A percentile compares a stretch with the other conserved stretches of the same genome.
phyloP scores from a whole-genome alignment of 1,140 invertebrate genomes.

The Bombus impatiens region DNA sequence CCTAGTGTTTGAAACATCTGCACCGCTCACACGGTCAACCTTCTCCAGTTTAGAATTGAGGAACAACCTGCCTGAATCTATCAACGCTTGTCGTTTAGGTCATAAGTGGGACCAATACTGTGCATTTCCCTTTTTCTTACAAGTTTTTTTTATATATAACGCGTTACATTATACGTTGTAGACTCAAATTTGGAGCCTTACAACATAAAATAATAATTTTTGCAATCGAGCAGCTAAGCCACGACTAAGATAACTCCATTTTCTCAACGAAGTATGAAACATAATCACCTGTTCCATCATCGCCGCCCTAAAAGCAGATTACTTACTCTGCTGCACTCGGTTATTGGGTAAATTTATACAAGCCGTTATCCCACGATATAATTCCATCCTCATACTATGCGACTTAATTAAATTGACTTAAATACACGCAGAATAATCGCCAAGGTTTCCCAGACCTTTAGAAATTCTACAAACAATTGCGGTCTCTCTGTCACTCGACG shows the following conservation, averaged over 20 bases:
- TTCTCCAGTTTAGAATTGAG: too few species aligned
- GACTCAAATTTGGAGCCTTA: neutral
- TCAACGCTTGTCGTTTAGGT: neutral
- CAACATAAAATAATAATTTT: neutral
- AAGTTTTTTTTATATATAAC: neutral
- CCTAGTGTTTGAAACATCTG: neutral
- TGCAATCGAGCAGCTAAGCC: neutral
- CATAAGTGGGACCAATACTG: neutral
- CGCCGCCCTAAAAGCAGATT: neutral
- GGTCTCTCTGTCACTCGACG: neutral
- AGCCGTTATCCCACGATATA: neutral
- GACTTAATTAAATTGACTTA: neutral
- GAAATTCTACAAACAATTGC: too few species aligned
- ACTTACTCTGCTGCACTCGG: neutral
- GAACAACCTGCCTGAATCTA: neutral
- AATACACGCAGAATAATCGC: neutral
- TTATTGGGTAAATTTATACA: conserved; percentile 8
- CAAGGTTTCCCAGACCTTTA: neutral
- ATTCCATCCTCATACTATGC: neutral
- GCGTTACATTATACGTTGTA: neutral
- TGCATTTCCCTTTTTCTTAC: neutral
- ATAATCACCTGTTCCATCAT: neutral
- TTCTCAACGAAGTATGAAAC: neutral
- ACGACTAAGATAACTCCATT: neutral
- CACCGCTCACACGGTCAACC: neutral